phyloP scores from a whole-genome alignment of 2,113 vertebrate genomes.

The Sphyrna mokarran region DNA sequence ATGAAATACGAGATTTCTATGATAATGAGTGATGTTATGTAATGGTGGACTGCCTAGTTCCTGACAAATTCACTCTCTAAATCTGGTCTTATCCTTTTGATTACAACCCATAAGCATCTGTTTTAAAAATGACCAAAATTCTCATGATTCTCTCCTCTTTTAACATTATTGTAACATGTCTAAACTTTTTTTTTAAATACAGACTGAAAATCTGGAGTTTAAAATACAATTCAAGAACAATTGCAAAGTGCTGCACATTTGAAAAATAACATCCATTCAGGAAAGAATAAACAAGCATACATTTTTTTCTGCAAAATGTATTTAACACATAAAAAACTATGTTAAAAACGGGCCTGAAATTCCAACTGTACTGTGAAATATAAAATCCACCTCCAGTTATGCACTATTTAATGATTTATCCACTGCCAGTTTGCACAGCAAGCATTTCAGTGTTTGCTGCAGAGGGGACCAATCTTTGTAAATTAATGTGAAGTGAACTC shows the following conservation, averaged over 20 bases:
- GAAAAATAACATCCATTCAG: background rate
- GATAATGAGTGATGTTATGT: background rate
- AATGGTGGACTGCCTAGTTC: background rate
- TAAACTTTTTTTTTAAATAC: background rate
- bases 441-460: background rate
- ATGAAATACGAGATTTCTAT: background rate
- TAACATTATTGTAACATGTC: constrained; percentile 11
- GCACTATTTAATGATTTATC: background rate
- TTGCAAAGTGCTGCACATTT: background rate
- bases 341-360: background rate
- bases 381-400: background rate
- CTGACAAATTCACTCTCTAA: background rate
- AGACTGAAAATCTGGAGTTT: background rate
- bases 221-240: background rate
- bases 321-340: background rate
- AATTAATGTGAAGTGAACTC: background rate
- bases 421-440: background rate
- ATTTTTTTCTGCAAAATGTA: background rate
- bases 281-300: background rate
- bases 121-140: background rate
- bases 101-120: background rate
- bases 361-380: background rate
- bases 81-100: background rate
- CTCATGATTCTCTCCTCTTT: background rate
- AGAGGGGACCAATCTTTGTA: background rate